These are phyloP conservation scores for Napeogenes inachia DNA, from an alignment of 2,888 invertebrate genomes.

Conservation along the genomic window DNA sequence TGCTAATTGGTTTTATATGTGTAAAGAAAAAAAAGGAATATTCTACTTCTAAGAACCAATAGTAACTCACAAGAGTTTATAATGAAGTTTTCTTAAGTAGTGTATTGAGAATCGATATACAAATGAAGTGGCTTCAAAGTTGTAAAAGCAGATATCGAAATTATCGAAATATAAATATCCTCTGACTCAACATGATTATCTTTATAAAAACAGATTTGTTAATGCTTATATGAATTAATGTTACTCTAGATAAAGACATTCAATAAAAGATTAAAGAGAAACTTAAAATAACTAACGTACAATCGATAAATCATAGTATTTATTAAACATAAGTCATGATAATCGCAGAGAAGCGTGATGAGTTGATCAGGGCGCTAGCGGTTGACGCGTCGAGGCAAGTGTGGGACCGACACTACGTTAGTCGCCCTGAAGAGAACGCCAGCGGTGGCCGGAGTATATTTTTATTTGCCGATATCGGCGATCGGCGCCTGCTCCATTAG, in stretches of 20 bases:
- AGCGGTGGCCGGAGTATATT: constrained; percentile 53
- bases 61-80: constrained; percentile 11
- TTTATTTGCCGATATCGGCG: constrained; percentile 73
- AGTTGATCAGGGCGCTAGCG: constrained; percentile 3
- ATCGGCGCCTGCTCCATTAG: constrained; percentile 77
- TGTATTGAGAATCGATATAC: constrained; percentile 20
- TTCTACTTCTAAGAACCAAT: background rate
- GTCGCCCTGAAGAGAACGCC: too few relatives aligned
- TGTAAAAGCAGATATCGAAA: constrained; percentile 9
- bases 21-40: background rate
- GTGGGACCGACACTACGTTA: constrained; percentile 13
- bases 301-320: constrained; percentile 3
- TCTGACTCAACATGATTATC: background rate
- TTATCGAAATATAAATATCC: constrained; percentile 9
- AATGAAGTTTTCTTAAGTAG: constrained; percentile 20
- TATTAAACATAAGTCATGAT: constrained; percentile 1
- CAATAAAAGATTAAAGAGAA: background rate
- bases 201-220: background rate
- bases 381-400: constrained; percentile 21
- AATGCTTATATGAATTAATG: too few relatives aligned
- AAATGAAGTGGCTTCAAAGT: constrained; percentile 20
- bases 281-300: background rate
- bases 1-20: too few relatives aligned
- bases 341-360: background rate
- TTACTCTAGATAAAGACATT: too few relatives aligned